These are phyloP conservation scores for Galago senegalensis DNA, from an alignment of 2,797 vertebrate genomes.

Conservation along the genomic window DNA sequence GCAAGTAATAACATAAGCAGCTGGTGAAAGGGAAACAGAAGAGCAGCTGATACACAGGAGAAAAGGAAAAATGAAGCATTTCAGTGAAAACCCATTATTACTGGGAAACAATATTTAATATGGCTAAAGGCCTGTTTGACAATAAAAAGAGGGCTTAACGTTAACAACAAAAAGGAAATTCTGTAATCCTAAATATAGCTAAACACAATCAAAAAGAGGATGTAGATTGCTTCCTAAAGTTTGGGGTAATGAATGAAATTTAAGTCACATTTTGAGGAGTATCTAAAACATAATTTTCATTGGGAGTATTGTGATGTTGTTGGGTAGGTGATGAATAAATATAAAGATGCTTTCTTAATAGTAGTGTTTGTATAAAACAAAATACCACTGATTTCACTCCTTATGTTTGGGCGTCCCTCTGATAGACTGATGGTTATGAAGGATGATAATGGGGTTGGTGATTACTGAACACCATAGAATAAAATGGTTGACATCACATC, in stretches of 20 bases:
- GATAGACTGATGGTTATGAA: neutral
- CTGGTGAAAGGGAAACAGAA: conserved; percentile 84
- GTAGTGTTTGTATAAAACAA: neutral
- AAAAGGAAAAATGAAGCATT: conserved; percentile 68
- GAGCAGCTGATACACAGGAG: conserved; percentile 81
- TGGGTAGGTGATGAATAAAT: neutral
- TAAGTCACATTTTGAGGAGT: neutral
- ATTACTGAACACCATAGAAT: neutral
- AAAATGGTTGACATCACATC: neutral
- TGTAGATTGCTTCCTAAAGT: neutral
- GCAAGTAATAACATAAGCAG: conserved; percentile 85
- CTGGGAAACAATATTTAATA: conserved; percentile 82
- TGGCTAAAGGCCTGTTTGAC: conserved; percentile 84
- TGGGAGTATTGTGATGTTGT: neutral
- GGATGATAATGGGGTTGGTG: neutral
- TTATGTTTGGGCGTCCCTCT: neutral
- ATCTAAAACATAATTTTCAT: neutral
- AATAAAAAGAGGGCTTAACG: conserved; percentile 78
- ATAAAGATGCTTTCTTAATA: conserved; percentile 30
- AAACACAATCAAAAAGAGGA: conserved; percentile 30
- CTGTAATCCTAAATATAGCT: conserved; percentile 50
- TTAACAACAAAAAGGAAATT: conserved; percentile 62
- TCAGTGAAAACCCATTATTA: conserved; percentile 88
- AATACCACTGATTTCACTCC: neutral
- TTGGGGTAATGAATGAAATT: conserved; percentile 18